Conservation (phyloP, 2,888 invertebrate species). For the Cryptosula pallasiana region DNA sequence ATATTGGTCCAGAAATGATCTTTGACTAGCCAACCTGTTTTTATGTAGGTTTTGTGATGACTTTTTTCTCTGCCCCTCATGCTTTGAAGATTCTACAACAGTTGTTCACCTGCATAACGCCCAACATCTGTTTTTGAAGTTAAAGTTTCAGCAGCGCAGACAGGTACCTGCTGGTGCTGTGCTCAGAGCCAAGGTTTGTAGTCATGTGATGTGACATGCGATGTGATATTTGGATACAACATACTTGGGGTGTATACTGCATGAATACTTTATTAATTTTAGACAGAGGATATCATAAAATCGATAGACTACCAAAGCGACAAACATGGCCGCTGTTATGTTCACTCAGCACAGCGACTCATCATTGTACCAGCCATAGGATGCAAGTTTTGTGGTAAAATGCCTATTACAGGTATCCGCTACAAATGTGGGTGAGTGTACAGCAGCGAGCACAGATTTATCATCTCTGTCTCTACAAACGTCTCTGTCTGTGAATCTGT, state of each 20-base stretch:
- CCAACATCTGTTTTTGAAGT: slow-evolving; percentile 7
- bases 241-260: too few relatives aligned
- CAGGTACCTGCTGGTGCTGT: background rate
- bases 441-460: background rate
- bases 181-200: background rate
- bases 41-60: slow-evolving; percentile 7
- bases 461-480: too few relatives aligned
- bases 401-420: background rate
- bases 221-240: too few relatives aligned
- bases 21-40: too few relatives aligned
- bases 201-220: too few relatives aligned
- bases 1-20: too few relatives aligned
- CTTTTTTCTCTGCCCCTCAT: background rate
- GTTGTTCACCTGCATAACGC: background rate
- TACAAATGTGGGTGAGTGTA: slow-evolving; percentile 10
- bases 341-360: background rate
- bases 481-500: too few relatives aligned
- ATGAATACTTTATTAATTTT: too few relatives aligned
- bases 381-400: background rate
- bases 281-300: background rate
- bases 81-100: background rate
- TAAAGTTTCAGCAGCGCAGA: background rate
- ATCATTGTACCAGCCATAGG: background rate
- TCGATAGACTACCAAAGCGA: background rate
- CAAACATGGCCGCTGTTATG: background rate